Percentiles rank a stretch among this genome's conserved stretches.
phyloP scores from a whole-genome alignment of 2,888 invertebrate genomes.

The Folsomia manolachei region DNA sequence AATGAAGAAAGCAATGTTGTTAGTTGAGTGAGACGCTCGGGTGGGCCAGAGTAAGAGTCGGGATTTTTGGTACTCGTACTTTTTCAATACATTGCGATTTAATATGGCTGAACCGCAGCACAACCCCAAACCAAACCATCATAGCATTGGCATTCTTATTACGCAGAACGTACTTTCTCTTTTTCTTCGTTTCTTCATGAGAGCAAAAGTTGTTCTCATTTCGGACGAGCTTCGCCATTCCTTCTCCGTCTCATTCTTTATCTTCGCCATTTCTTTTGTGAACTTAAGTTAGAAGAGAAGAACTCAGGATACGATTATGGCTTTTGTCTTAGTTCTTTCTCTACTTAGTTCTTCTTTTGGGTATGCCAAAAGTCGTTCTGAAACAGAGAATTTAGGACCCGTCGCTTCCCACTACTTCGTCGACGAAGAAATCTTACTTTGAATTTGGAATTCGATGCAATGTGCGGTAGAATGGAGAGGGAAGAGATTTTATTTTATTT shows the following conservation, averaged over 20 bases:
- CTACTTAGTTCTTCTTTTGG: constrained; percentile 16
- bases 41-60: neutral
- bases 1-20: neutral
- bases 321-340: constrained; percentile 27
- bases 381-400: neutral
- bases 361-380: constrained; percentile 7
- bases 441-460: neutral
- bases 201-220: too few species aligned
- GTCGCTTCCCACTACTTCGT: neutral
- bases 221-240: neutral
- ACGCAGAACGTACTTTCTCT: neutral
- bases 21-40: neutral
- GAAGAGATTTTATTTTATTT: too few species aligned
- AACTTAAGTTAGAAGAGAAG: constrained; percentile 16
- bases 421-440: constrained; percentile 18
- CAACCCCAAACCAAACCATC: neutral
- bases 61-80: neutral
- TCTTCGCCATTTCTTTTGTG: constrained; percentile 20
- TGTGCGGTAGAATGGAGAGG: constrained; percentile 1
- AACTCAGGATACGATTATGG: constrained; percentile 30
- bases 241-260: constrained; percentile 15
- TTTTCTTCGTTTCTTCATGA: too few species aligned
- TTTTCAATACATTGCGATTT: neutral
- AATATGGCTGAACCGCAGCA: neutral
- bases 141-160: neutral